Evolutionary conservation across 2,888 invertebrate genomes (phyloP).

Genomic region (Calliopum simillimum): DNA sequence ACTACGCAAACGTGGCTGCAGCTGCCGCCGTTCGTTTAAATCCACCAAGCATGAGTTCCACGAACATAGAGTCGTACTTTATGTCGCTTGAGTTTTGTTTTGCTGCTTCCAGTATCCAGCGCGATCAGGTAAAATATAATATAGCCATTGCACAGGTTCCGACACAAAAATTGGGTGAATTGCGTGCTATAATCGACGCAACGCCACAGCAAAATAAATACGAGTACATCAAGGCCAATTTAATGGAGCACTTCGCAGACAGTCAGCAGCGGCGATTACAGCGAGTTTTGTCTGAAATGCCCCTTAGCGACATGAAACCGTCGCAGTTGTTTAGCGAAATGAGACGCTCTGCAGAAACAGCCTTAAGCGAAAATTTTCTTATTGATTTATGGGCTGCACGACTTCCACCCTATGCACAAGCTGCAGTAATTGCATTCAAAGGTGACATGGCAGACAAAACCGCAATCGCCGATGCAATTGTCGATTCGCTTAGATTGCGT

Average conservation of each 20-base stretch:
- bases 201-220: not conserved
- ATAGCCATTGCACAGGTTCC: slow-evolving; percentile 6
- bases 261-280: not conserved
- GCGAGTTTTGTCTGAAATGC: not conserved
- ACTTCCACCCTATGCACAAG: not conserved
- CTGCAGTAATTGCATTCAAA: not conserved
- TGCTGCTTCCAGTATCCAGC: too few species aligned
- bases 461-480: not conserved
- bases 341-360: not conserved
- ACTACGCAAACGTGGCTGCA: too few species aligned
- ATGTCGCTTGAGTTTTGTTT: too few species aligned
- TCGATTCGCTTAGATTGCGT: not conserved
- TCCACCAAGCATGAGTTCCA: too few species aligned
- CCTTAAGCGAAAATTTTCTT: not conserved
- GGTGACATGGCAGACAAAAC: not conserved
- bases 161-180: not conserved
- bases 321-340: not conserved
- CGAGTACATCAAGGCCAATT: slow-evolving; percentile 2
- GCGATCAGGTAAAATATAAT: too few species aligned
- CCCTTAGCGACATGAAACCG: not conserved
- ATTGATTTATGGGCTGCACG: not conserved
- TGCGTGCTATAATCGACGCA: not conserved
- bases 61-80: too few species aligned
- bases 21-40: too few species aligned
- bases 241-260: not conserved